These are phyloP conservation scores for Caiman crocodilus DNA, from an alignment of 2,797 vertebrate genomes.

Conservation along the genomic window DNA sequence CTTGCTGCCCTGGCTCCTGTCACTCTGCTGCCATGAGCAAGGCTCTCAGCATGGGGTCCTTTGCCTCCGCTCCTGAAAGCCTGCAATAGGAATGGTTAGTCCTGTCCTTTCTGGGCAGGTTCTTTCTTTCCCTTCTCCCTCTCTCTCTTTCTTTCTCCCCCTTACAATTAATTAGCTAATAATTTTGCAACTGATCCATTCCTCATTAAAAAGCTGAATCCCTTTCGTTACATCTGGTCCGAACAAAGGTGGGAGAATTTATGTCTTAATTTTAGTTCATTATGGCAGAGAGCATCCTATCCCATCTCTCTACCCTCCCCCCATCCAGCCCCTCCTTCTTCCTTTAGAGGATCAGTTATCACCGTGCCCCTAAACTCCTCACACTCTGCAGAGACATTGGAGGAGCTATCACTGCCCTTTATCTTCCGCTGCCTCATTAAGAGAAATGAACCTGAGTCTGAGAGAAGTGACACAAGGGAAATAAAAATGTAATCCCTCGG, in stretches of 20 bases:
- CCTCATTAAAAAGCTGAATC: slow-evolving; percentile 83
- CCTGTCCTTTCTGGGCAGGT: slow-evolving; percentile 19
- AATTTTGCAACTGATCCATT: slow-evolving; percentile 84
- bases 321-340: slow-evolving; percentile 66
- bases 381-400: slow-evolving; percentile 73
- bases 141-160: slow-evolving; percentile 47
- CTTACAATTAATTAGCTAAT: slow-evolving; percentile 86
- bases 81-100: not conserved
- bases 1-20: not conserved
- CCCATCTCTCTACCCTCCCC: slow-evolving; percentile 77
- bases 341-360: slow-evolving; percentile 78
- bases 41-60: not conserved
- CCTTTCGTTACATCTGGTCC: slow-evolving; percentile 75
- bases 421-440: slow-evolving; percentile 89
- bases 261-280: slow-evolving; percentile 88
- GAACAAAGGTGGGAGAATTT: slow-evolving; percentile 87
- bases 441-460: slow-evolving; percentile 91
- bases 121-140: not conserved
- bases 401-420: slow-evolving; percentile 87
- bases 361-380: slow-evolving; percentile 84
- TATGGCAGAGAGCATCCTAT: slow-evolving; percentile 81
- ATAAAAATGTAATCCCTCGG: slow-evolving; percentile 90
- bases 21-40: not conserved
- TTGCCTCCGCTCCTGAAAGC: not conserved
- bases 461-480: slow-evolving; percentile 89